phyloP scores from a whole-genome alignment of 2,888 invertebrate genomes.

The Allygus modestus region DNA sequence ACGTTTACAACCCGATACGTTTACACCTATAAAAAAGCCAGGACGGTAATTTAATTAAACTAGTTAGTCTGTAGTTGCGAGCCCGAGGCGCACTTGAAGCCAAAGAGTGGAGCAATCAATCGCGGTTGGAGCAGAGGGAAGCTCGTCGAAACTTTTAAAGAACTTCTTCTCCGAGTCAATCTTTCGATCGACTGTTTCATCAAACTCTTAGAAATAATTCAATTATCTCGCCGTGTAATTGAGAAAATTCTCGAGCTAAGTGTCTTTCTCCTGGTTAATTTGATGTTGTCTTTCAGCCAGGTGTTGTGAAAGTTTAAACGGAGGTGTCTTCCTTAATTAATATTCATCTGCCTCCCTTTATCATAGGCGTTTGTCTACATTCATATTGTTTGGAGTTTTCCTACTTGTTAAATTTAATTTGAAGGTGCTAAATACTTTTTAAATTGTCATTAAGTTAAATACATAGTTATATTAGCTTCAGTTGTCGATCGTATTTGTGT shows the following conservation, averaged over 20 bases:
- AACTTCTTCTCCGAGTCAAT: conserved; percentile 25
- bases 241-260: not conserved
- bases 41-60: not conserved
- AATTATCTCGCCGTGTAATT: conserved; percentile 7
- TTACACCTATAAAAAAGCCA: no score
- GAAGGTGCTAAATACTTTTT: no score
- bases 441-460: no score
- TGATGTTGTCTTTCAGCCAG: not conserved
- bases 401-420: no score
- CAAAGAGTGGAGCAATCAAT: conserved; percentile 4
- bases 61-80: not conserved
- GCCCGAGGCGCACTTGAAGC: not conserved
- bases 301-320: not conserved
- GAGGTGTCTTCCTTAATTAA: not conserved
- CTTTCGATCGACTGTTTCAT: conserved; percentile 33
- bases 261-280: conserved; percentile 3
- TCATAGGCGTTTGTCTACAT: no score
- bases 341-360: no score
- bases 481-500: no score
- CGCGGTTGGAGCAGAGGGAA: not conserved
- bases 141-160: conserved; percentile 28
- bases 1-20: no score
- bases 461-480: no score
- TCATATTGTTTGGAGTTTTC: no score
- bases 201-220: conserved; percentile 23